Percentiles rank a stretch among this genome's conserved stretches.
Evolutionary conservation across 2,888 invertebrate species (phyloP).

Genomic region (Pristionchus entomophagus): DNA sequence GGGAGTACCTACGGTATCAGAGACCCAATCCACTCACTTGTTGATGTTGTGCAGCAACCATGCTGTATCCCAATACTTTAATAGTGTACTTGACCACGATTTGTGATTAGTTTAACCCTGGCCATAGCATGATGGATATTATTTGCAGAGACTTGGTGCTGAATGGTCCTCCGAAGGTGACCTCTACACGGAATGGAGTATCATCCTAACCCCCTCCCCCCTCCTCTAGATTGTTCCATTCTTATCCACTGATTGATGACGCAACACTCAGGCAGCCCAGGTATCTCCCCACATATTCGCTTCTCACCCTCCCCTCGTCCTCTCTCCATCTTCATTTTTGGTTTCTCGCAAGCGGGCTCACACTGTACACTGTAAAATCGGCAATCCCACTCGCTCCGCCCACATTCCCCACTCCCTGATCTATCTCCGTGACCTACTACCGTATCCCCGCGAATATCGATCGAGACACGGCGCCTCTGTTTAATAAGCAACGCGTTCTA

Average conservation of each 20-base stretch:
- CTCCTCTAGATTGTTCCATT: background rate
- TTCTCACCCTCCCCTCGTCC: background rate
- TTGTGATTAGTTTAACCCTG: no score
- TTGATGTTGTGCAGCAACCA: no score
- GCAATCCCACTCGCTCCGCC: background rate
- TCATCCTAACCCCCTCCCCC: background rate
- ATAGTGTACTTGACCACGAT: no score
- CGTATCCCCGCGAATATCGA: background rate
- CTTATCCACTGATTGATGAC: constrained; percentile 35
- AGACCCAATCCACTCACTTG: no score
- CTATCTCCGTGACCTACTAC: constrained; percentile 23
- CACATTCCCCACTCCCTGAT: constrained; percentile 7
- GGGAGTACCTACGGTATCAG: no score
- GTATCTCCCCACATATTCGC: background rate
- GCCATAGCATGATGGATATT: background rate
- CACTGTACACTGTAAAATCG: constrained; percentile 16
- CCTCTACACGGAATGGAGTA: background rate
- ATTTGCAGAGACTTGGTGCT: background rate
- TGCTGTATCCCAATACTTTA: no score
- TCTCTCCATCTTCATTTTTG: background rate
- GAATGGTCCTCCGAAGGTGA: constrained; percentile 4
- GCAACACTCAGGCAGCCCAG: background rate
- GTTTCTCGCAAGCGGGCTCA: constrained; percentile 2
- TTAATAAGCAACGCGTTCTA: background rate
- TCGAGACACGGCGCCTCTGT: background rate